Evolutionary conservation across 2,113 vertebrate genomes (phyloP).

Genomic region (Podarcis cretensis): DNA sequence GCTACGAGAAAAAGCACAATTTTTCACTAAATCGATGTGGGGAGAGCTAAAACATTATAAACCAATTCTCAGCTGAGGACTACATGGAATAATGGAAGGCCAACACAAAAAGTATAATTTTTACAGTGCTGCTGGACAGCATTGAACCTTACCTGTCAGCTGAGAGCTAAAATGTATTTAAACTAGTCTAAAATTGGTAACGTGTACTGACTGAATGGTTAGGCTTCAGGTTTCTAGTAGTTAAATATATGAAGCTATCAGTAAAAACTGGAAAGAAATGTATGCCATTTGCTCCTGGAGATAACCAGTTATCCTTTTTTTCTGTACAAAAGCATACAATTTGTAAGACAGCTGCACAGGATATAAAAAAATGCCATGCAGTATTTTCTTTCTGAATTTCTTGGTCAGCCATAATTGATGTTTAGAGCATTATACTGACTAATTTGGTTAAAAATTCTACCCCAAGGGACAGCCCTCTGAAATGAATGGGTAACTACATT

Average conservation of each 20-base stretch:
- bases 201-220: background rate
- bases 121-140: too few species aligned
- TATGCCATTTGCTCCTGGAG: background rate
- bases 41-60: too few species aligned
- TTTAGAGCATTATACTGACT: background rate
- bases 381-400: background rate
- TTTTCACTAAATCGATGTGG: too few species aligned
- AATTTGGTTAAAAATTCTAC: slow-evolving; percentile 11
- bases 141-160: too few species aligned
- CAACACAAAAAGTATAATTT: too few species aligned
- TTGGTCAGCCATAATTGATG: background rate
- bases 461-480: background rate
- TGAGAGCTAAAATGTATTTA: background rate
- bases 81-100: too few species aligned
- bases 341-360: background rate
- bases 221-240: background rate
- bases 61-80: too few species aligned
- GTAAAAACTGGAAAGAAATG: background rate
- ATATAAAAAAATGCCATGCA: background rate
- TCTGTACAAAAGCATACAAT: background rate
- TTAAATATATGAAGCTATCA: too few species aligned
- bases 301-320: background rate
- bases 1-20: too few species aligned
- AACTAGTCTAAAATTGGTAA: background rate
- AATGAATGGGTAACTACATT: background rate